A percentile compares a stretch with the other conserved stretches of the same genome.
Evolutionary conservation across 2,888 invertebrate species (phyloP).

Genomic region (Uropetala carovei): DNA sequence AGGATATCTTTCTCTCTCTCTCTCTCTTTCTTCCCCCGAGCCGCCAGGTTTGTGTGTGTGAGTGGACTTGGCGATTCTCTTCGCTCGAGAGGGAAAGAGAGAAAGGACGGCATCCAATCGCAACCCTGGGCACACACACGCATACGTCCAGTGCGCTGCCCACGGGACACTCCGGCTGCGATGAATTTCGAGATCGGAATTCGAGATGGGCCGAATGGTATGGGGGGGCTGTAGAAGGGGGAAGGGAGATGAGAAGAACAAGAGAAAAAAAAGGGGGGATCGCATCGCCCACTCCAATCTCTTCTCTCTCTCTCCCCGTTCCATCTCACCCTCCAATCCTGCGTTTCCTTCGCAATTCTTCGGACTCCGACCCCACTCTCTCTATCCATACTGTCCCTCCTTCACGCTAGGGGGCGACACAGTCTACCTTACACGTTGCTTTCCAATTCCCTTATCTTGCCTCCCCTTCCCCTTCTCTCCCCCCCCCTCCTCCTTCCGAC

Average conservation of each 20-base stretch:
- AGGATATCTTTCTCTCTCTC: neutral
- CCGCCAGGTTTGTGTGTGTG: neutral
- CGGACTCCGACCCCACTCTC: neutral
- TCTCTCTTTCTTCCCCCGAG: neutral
- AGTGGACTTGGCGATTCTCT: neutral
- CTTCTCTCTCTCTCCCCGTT: neutral
- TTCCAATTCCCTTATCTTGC: slow-evolving; percentile 3
- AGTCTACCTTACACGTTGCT: neutral
- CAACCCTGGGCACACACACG: neutral
- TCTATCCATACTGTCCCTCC: neutral
- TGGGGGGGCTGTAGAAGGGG: neutral
- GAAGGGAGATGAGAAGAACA: neutral
- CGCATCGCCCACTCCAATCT: slow-evolving; percentile 33
- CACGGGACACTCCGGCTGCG: slow-evolving; percentile 60
- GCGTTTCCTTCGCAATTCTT: neutral
- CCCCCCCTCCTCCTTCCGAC: neutral
- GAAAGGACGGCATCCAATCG: slow-evolving; percentile 38
- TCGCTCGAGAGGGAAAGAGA: neutral
- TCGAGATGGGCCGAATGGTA: slow-evolving; percentile 36
- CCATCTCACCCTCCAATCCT: neutral
- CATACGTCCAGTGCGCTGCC: slow-evolving; percentile 47
- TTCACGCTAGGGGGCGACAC: neutral
- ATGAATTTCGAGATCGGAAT: slow-evolving; percentile 62
- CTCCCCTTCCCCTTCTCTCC: neutral
- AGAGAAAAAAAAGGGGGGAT: neutral